Percentiles rank a stretch among this genome's conserved stretches.
These are phyloP conservation scores for Cheilinus undulatus DNA, from an alignment of 2,113 vertebrate genomes.

Conservation along the genomic window DNA sequence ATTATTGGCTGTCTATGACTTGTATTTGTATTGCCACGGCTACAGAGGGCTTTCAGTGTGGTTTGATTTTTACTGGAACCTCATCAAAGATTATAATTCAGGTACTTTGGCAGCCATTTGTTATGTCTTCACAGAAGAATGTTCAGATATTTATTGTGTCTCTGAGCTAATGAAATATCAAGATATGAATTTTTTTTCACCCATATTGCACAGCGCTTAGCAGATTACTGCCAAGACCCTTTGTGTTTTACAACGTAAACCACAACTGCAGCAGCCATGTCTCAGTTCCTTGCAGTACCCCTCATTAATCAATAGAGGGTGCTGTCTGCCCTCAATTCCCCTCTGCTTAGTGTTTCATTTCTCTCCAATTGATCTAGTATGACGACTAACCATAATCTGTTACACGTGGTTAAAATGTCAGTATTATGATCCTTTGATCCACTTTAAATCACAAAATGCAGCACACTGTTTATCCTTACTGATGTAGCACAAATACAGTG, in stretches of 20 bases:
- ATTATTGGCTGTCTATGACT: too few relatives aligned
- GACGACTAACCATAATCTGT: slow-evolving; percentile 48
- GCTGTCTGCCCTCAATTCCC: slow-evolving; percentile 43
- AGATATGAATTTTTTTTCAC: too few relatives aligned
- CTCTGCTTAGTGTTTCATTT: slow-evolving; percentile 7
- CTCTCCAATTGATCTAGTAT: slow-evolving; percentile 44
- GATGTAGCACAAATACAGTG: slow-evolving; percentile 29
- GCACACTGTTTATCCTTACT: slow-evolving; percentile 23
- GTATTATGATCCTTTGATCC: slow-evolving; percentile 48
- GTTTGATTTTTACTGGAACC: too few relatives aligned
- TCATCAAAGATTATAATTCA: too few relatives aligned
- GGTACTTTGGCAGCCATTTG: too few relatives aligned
- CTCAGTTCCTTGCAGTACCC: slow-evolving; percentile 22
- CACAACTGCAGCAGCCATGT: neutral
- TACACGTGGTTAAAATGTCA: slow-evolving; percentile 53
- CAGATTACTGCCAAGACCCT: neutral
- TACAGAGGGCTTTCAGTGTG: too few relatives aligned
- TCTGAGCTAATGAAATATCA: too few relatives aligned
- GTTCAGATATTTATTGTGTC: too few relatives aligned
- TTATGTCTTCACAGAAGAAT: too few relatives aligned
- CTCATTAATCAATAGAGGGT: slow-evolving; percentile 46
- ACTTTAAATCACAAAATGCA: slow-evolving; percentile 38
- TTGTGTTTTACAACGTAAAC: neutral
- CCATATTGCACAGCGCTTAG: too few relatives aligned
- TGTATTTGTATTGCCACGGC: too few relatives aligned